Conservation (phyloP, 2,113 vertebrate species). For the Sinocyclocheilus grahami region DNA sequence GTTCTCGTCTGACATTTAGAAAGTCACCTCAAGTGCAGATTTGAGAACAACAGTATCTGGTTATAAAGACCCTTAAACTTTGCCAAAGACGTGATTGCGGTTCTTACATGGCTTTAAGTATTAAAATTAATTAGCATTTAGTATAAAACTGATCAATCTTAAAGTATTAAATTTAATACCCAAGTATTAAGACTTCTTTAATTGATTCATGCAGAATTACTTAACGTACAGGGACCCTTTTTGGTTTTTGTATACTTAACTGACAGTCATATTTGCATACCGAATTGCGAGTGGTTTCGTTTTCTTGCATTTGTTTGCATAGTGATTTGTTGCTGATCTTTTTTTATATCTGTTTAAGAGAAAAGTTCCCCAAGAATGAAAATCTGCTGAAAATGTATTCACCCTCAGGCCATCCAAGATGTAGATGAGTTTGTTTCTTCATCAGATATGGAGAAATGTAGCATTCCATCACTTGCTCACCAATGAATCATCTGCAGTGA, state of each 20-base stretch:
- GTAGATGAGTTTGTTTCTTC: not conserved
- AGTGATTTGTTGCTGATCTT: not conserved
- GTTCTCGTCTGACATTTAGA: not conserved
- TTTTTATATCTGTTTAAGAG: not conserved
- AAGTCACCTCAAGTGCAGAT: constrained; percentile 5
- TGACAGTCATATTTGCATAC: not conserved
- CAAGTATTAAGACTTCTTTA: not conserved
- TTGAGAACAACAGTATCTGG: not conserved
- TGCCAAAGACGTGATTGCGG: not conserved
- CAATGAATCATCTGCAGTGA: not conserved
- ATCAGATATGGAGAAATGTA: not conserved
- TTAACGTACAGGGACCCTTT: not conserved
- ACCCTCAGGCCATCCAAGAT: not conserved
- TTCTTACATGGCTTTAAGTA: not conserved
- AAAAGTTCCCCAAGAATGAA: not conserved
- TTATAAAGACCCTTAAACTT: not conserved
- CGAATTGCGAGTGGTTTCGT: not conserved
- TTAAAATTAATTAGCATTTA: not conserved
- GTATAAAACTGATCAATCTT: not conserved
- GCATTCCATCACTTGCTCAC: not conserved
- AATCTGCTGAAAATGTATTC: not conserved
- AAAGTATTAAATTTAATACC: not conserved
- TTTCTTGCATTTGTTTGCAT: constrained; percentile 1
- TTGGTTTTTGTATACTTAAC: not conserved
- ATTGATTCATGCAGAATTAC: not conserved